Base-by-base conservation (phyloP, 1,140 invertebrate species). In the Drosophila subpulchrella region DNA sequence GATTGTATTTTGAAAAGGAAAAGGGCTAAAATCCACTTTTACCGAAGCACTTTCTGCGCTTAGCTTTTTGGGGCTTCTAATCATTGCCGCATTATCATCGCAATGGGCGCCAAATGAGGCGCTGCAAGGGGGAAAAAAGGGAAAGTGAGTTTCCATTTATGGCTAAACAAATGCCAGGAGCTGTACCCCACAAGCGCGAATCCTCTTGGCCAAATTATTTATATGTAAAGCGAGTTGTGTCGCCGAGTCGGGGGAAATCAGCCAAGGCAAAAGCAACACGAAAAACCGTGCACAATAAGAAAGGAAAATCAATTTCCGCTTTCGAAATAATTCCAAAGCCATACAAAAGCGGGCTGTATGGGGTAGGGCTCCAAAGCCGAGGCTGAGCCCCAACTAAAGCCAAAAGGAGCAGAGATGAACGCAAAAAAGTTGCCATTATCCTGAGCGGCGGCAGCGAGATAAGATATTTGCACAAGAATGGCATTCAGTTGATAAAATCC, bases 391-490 rank as follows among this genome's bases (percentile, higher is more conserved):
- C 39, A 51, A 63, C 83, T 62, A 70, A 66, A 66, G 42, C 51
- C 54, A 57, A 47, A 56, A 42, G 62, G 55, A 70, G 30, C 46
- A 39, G 36, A 39, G 46, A 48, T 50, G 60, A 46, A 51, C 65
- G 42, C 42, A 24, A 71, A 85, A 89, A 88, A 84, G 84, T 83
- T 88, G 76, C 79, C 84, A 88, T 88, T 88, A 88, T 88, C 72
- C 83, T 66, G 79, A 50, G 81, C 56, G 81, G 61, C 50, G 27
- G 50, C 63, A 65, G 79, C 67, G 83, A 80, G 84, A 88, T 88
- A 89, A 88, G 84, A 89, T 88, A 88, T 88, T 88, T 88, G 84
- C 84, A 88, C 84, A 88, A 88, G 84, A 90, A 88, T 88, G 84
- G 84, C 84, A 88, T 88, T 78, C 84, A 88, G 84, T 88, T 89